Conservation (phyloP, 2,888 invertebrate genomes). For the Apomyelois bistriatella region DNA sequence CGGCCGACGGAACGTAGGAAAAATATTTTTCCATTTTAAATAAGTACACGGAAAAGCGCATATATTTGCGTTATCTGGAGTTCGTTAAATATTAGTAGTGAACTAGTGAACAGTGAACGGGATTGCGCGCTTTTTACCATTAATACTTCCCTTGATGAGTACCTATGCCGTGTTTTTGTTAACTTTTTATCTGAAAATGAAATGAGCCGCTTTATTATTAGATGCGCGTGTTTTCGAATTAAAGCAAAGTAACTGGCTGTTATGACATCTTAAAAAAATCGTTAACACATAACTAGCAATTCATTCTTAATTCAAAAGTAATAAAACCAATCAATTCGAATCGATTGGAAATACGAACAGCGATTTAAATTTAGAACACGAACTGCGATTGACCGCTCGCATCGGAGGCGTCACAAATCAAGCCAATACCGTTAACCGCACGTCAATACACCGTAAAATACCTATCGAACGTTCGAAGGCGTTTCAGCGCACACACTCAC, state of each 20-base stretch:
- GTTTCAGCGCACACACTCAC: constrained; percentile 47
- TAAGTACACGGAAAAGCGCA: constrained; percentile 66
- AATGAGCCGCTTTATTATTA: constrained; percentile 48
- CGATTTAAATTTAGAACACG: constrained; percentile 33
- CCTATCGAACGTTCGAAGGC: constrained; percentile 59
- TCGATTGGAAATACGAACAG: not conserved
- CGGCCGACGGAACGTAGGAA: constrained; percentile 54
- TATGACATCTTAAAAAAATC: not conserved
- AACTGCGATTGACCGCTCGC: constrained; percentile 30
- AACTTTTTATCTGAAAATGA: constrained; percentile 49
- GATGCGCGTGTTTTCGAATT: not conserved
- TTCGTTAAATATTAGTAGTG: constrained; percentile 73
- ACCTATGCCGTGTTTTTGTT: constrained; percentile 41
- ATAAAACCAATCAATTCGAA: not conserved
- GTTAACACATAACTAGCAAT: not conserved
- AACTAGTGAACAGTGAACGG: constrained; percentile 53
- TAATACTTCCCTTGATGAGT: constrained; percentile 52
- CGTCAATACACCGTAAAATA: constrained; percentile 50
- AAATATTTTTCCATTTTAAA: constrained; percentile 78
- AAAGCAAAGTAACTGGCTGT: not conserved
- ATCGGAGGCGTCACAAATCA: constrained; percentile 35
- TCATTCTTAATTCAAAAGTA: not conserved
- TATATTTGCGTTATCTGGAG: constrained; percentile 73
- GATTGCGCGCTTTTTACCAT: constrained; percentile 59
- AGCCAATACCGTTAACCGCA: constrained; percentile 33